Conservation (phyloP, 2,113 vertebrate genomes). For the Piprites chloris region DNA sequence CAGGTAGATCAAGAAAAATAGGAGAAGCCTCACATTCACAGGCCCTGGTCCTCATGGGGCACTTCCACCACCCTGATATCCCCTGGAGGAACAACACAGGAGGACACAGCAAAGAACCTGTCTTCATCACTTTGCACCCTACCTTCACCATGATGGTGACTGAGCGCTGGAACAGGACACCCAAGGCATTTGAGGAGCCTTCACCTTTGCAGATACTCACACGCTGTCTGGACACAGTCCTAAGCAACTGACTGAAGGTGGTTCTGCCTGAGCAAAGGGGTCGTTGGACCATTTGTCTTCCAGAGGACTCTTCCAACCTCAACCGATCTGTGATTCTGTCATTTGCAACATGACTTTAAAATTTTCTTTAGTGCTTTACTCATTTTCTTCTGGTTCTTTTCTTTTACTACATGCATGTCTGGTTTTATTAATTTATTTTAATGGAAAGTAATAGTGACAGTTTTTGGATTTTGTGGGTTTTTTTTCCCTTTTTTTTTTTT, state of each 20-base stretch:
- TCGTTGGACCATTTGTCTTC: background rate
- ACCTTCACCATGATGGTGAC: background rate
- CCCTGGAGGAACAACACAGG: background rate
- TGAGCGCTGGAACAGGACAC: background rate
- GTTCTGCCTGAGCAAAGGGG: accelerated
- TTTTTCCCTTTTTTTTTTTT: background rate
- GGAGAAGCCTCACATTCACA: background rate
- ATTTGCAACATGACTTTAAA: background rate
- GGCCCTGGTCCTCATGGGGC: background rate
- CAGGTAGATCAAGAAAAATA: background rate
- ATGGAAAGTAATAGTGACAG: background rate
- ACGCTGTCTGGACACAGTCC: background rate
- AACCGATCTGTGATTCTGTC: background rate
- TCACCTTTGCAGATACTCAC: background rate
- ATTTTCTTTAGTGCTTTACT: background rate
- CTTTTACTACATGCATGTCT: accelerated
- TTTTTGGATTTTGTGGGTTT: background rate
- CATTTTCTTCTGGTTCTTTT: background rate
- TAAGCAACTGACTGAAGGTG: accelerated
- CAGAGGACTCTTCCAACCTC: background rate
- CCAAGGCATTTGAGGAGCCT: background rate
- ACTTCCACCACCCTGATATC: background rate
- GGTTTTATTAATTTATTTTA: background rate
- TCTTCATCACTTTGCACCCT: background rate
- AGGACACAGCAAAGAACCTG: background rate